Evolutionary conservation across 37 sponge, comb jelly and placozoan species (phyloP).

Genomic region (Bolinopsis microptera): DNA sequence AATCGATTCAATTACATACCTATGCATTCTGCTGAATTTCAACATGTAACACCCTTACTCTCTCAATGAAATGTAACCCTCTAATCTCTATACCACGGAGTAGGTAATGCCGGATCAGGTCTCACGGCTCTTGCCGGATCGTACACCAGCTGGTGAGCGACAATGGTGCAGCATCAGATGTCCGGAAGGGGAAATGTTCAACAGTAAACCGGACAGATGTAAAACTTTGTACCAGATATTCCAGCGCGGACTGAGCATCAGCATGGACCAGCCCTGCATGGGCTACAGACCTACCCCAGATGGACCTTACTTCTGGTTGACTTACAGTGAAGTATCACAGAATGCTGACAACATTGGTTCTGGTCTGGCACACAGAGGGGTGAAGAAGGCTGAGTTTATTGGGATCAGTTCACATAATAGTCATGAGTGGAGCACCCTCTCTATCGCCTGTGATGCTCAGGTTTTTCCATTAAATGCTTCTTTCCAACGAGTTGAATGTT

Average conservation of each 20-base stretch:
- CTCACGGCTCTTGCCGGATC: background rate
- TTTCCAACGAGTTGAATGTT: too few relatives aligned
- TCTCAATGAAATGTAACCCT: too few relatives aligned
- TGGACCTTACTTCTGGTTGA: constrained; percentile 74
- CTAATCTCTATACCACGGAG: too few relatives aligned
- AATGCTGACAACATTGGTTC: constrained; percentile 76
- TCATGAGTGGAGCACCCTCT: constrained; percentile 59
- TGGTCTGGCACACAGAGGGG: constrained; percentile 76
- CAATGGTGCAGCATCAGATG: constrained; percentile 60
- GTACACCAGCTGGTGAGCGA: constrained; percentile 33
- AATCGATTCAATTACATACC: too few relatives aligned
- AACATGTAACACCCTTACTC: too few relatives aligned
- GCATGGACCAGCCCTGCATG: constrained; percentile 74
- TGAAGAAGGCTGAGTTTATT: constrained; percentile 79
- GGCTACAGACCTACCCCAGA: constrained; percentile 71
- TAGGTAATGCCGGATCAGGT: too few relatives aligned
- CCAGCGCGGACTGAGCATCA: constrained; percentile 78
- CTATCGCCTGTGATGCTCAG: constrained; percentile 14
- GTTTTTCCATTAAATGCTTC: background rate
- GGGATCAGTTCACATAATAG: constrained; percentile 72
- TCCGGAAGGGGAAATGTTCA: background rate
- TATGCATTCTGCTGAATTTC: too few relatives aligned
- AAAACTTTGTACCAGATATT: constrained; percentile 73
- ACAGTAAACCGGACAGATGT: background rate
- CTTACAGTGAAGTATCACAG: constrained; percentile 71